Evolutionary conservation across 2,113 vertebrate genomes (phyloP), one percentile per base, ranked within the genome.

Genomic region (Brachionichthys hirsutus): DNA sequence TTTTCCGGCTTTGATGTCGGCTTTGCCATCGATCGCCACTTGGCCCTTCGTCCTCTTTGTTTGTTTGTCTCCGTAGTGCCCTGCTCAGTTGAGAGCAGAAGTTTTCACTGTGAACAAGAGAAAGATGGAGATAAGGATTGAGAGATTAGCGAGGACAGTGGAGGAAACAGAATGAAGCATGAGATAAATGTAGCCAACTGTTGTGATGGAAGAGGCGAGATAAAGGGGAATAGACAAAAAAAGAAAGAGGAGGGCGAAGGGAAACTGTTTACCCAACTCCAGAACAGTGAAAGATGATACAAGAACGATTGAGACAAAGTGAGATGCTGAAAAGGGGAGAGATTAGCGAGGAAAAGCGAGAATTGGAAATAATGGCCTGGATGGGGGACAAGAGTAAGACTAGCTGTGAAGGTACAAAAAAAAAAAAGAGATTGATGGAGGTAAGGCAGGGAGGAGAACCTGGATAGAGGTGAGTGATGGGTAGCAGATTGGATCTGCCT

Each of bases 201-300:
- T 79, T 53, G 62, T 78, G 77, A 85, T 89, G 66, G 88, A 84
- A 73, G 81, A 73, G 46, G 49, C 22, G 48, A 75, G 86, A 88
- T 86, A 78, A 70, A n/a, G 24, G 16, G 9, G 11, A 57, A 59
- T 54, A 40, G 45, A 20, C 3, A 12, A 40, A 51, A 45, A 67
- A 67, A 77, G 80, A 74, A 51, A 56, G 63, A 75, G 62, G 62
- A 66, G 80, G 63, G 65, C 60, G 14, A 68, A 63, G 67, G 78
- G 74, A 88, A 79, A 56, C 77, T 62, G 81, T 80, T 85, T 73
- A 78, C 84, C 83, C 81, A 70, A 84, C 82, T 85, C 81, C 84
- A 77, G 81, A 81, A 73, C 72, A 54, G 73, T 52, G 57, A 81
- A 72, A 70, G 83, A 87, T 86, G 79, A 85, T 54, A 61, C 61